Conservation (phyloP, 1,140 invertebrate genomes). For the Pseudomyrmex sp. region DNA sequence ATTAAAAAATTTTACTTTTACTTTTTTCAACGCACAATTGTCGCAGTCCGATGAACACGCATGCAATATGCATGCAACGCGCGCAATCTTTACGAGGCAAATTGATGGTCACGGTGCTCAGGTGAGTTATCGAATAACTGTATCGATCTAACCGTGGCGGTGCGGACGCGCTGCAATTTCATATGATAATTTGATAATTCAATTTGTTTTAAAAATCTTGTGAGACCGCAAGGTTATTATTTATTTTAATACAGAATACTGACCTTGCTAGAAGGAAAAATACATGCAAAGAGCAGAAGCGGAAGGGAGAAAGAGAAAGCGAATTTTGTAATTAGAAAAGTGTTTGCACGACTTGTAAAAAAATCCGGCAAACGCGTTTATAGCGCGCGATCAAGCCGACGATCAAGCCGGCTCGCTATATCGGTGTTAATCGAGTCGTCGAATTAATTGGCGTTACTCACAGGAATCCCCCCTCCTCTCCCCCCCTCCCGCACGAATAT, state of each 20-base stretch:
- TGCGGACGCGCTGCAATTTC: slow-evolving; percentile 30
- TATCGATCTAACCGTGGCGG: slow-evolving; percentile 58
- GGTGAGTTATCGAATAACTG: slow-evolving; percentile 60
- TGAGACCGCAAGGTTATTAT: not conserved
- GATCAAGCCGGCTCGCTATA: slow-evolving; percentile 32
- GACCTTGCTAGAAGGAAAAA: not conserved
- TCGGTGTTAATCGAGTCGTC: slow-evolving; percentile 60
- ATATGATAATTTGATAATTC: slow-evolving; percentile 46
- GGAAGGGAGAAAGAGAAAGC: not conserved
- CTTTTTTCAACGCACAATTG: slow-evolving; percentile 1
- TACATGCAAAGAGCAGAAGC: not conserved
- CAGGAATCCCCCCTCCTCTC: slow-evolving; percentile 13
- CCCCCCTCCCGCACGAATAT: slow-evolving; percentile 37
- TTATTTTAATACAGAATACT: not conserved
- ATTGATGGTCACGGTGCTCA: slow-evolving; percentile 59
- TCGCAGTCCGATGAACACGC: slow-evolving; percentile 25
- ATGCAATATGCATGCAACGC: slow-evolving; percentile 20
- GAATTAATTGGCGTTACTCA: slow-evolving; percentile 59
- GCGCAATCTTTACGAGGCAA: slow-evolving; percentile 55
- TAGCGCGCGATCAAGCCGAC: slow-evolving; percentile 43
- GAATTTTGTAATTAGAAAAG: slow-evolving; percentile 2
- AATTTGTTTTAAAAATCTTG: slow-evolving; percentile 28
- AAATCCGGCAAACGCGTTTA: slow-evolving; percentile 32
- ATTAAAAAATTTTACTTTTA: slow-evolving; percentile 33
- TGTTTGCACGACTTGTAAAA: slow-evolving; percentile 4